Percentiles rank a stretch among this genome's conserved stretches.
These are phyloP conservation scores for Serinus canaria DNA, from an alignment of 2,113 vertebrate species.

Conservation along the genomic window DNA sequence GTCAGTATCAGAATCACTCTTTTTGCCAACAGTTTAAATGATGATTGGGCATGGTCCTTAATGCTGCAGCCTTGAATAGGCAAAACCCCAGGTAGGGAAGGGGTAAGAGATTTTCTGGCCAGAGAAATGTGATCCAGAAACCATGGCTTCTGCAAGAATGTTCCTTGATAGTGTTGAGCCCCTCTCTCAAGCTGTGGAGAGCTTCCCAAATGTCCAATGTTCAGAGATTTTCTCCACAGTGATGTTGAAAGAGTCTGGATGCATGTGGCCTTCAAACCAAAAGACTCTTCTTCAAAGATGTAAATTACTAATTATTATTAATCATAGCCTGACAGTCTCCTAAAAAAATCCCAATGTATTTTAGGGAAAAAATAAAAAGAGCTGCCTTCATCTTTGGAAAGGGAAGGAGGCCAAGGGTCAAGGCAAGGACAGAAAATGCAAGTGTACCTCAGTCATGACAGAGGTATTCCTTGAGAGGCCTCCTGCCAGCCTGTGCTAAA, in stretches of 20 bases:
- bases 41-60: accelerated
- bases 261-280: background rate
- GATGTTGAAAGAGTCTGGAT: background rate
- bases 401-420: background rate
- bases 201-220: background rate
- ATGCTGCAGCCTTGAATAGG: background rate
- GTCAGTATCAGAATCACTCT: background rate
- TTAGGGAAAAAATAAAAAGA: background rate
- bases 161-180: background rate
- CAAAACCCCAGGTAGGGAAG: background rate
- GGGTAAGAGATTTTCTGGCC: background rate
- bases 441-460: background rate
- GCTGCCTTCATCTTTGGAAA: background rate
- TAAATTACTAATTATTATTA: background rate
- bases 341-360: background rate
- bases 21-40: background rate
- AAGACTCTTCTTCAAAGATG: background rate
- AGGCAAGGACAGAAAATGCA: background rate
- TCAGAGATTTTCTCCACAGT: background rate
- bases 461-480: accelerated
- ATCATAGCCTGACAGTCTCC: background rate
- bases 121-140: background rate
- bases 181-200: background rate
- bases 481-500: background rate
- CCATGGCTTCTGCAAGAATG: background rate